These are phyloP conservation scores for Sebastes taczanowskii DNA, from an alignment of 2,797 vertebrate species.

Conservation along the genomic window DNA sequence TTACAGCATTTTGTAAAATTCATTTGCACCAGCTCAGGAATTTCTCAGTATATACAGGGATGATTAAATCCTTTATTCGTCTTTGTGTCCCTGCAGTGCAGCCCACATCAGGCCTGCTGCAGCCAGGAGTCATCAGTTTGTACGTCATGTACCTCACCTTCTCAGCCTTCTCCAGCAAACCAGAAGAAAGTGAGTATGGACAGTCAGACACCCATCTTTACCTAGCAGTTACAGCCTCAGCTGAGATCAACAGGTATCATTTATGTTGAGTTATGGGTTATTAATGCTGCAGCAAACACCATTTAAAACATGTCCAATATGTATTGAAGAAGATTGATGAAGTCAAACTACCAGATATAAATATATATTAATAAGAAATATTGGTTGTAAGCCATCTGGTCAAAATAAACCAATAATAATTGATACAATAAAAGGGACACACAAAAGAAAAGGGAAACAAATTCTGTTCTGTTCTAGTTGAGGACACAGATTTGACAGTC, in stretches of 20 bases:
- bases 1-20: neutral
- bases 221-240: neutral
- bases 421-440: neutral
- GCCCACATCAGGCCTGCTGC: conserved; percentile 93
- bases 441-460: neutral
- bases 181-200: conserved; percentile 89
- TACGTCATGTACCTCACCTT: conserved; percentile 98
- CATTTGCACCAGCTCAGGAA: neutral
- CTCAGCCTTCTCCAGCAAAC: conserved; percentile 95
- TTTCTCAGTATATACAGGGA: neutral
- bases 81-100: conserved; percentile 83
- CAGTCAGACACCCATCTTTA: neutral
- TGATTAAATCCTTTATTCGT: neutral
- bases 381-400: neutral
- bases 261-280: neutral
- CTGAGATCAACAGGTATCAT: neutral
- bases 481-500: neutral
- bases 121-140: conserved; percentile 94
- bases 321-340: neutral
- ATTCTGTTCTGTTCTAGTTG: neutral
- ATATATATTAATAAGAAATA: neutral
- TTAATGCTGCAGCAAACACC: neutral
- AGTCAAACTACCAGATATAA: neutral
- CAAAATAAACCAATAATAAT: neutral
- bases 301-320: neutral